Evolutionary conservation across 2,888 invertebrate species (phyloP).

Genomic region (Troides oblongomaculatus): DNA sequence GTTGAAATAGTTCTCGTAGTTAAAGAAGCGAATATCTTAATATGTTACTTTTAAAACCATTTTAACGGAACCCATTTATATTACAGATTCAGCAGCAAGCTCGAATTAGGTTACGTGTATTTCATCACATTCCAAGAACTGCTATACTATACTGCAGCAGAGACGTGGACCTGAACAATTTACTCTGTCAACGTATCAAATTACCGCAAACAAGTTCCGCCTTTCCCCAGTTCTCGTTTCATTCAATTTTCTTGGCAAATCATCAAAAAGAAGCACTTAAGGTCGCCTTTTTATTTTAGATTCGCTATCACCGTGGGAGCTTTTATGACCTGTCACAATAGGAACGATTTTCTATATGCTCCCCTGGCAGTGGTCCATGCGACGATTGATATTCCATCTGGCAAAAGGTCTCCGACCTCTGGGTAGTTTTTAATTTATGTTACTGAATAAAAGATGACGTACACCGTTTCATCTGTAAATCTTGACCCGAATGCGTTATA

Average conservation of each 20-base stretch:
- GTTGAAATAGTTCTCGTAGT: no score
- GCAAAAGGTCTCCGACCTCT: conserved; percentile 14
- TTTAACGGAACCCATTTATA: no score
- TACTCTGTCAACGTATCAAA: conserved; percentile 12
- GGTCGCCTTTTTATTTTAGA: conserved; percentile 22
- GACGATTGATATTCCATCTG: conserved; percentile 27
- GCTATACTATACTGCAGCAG: no score
- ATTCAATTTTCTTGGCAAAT: conserved; percentile 27
- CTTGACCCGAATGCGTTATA: background rate
- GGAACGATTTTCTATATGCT: conserved; percentile 11
- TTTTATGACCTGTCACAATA: conserved; percentile 21
- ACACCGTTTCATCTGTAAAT: no score
- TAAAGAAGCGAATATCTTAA: no score
- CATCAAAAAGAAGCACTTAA: conserved; percentile 25
- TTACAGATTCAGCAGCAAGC: no score
- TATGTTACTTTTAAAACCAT: no score
- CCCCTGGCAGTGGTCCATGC: conserved; percentile 23
- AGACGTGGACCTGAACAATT: background rate
- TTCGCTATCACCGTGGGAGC: conserved; percentile 20
- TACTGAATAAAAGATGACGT: background rate
- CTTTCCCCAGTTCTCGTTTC: conserved; percentile 20
- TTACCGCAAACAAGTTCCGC: conserved; percentile 23
- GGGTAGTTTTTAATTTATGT: conserved; percentile 2
- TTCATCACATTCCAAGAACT: no score
- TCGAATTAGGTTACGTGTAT: no score